Base-by-base conservation (phyloP, 2,888 invertebrate genomes). In the Gerris lacustris region DNA sequence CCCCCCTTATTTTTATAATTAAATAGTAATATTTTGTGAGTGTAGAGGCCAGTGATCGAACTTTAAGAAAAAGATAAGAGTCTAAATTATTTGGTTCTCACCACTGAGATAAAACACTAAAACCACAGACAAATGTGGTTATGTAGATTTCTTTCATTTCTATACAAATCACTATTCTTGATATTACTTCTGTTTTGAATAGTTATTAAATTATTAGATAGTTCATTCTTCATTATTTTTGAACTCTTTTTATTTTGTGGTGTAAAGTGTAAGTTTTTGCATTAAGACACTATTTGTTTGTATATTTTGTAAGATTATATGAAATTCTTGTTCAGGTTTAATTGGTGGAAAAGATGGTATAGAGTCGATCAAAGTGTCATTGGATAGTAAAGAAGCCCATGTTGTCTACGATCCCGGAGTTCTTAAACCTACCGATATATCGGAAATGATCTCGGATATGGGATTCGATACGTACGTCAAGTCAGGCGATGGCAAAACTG, bases 401-500 rank as follows among this genome's bases (percentile, higher is more conserved):
- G 85, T 93, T 44, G 82, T 84, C 17, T 90, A 85, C 79, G 79
- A 83, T 72, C 79, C 82, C 0, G 80, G 77, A 0, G 77, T 82
- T 15, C 77, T 86, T 6, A 82, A 83, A 5, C 82, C 88, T 0
- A 81, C 82, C 7, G 11, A 55, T 11, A 84, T 94, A 70, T 86
- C 86, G 0, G 86, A 87, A 71, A 83, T 84, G 70, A 88, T 94
- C 63, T 87, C 89, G 76, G 89, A 89, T 73, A 87, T 94, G 84
- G 94, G 94, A 0, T 94, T 93, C 78, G 88, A 88, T 69, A 88
- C 91, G 0, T 81, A 79, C 69, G 80, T 86, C 0, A 82, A 64
- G 17, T 64, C 64, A n/a, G 11, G 15, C 11, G n/a, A n/a, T 62
- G 62, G n/a, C 11, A 62, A 62, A 62, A 62, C 62, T 15, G 62